A percentile compares a stretch with the other conserved stretches of the same genome.
Evolutionary conservation across 2,888 invertebrate genomes (phyloP).

Genomic region (Leptinotarsa juncta): DNA sequence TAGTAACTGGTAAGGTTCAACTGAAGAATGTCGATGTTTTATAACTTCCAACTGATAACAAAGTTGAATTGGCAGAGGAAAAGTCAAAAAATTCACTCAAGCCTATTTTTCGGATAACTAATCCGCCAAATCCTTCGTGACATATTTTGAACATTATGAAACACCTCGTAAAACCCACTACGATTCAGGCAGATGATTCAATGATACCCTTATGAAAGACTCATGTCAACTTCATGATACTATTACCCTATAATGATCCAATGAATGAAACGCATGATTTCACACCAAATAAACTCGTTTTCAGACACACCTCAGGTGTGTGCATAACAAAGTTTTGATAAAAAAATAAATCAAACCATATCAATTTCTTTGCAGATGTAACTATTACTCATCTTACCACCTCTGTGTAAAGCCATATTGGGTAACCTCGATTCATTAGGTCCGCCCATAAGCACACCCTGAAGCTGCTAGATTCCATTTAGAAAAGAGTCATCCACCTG

Average conservation of each 20-base stretch:
- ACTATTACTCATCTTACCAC: background rate
- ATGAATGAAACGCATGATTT: background rate
- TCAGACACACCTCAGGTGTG: background rate
- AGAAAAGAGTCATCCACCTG: no score
- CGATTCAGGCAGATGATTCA: constrained; percentile 34
- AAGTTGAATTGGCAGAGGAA: background rate
- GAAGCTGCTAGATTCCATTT: no score
- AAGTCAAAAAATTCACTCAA: background rate
- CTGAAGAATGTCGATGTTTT: background rate
- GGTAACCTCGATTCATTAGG: background rate
- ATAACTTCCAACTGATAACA: background rate
- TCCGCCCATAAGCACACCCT: no score
- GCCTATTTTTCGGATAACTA: background rate
- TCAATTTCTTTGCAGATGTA: background rate
- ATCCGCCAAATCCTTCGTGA: background rate
- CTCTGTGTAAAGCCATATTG: background rate
- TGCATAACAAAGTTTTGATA: background rate
- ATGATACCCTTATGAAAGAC: constrained; percentile 34
- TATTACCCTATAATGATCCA: background rate
- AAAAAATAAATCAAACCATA: background rate
- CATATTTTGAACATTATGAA: constrained; percentile 30
- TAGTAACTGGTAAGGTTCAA: no score
- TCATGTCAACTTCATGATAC: constrained; percentile 29
- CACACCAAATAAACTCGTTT: background rate
- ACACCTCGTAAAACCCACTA: constrained; percentile 35